Evolutionary conservation across 1,140 invertebrate genomes (phyloP).

Genomic region (Aricia agestis): DNA sequence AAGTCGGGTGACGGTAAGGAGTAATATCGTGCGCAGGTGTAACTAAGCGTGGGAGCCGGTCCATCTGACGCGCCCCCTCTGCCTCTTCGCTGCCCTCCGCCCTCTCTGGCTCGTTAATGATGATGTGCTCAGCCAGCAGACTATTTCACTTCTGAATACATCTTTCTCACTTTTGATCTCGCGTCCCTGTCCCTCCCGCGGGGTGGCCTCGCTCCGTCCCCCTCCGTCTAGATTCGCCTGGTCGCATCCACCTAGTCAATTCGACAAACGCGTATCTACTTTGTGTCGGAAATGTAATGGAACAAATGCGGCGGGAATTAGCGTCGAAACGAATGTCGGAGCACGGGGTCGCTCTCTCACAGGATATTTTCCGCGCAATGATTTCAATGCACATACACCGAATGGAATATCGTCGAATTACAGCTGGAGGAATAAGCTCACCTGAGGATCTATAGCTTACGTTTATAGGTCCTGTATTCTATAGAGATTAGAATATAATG

Average conservation of each 20-base stretch:
- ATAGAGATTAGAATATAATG: too few relatives aligned
- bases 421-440: neutral
- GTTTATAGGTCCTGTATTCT: neutral
- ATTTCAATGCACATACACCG: constrained; percentile 66
- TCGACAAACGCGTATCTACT: constrained; percentile 75
- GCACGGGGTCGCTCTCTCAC: constrained; percentile 62
- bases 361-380: constrained; percentile 73
- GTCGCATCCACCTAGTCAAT: constrained; percentile 74
- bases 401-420: constrained; percentile 30
- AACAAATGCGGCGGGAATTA: constrained; percentile 76
- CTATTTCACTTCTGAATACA: constrained; percentile 79
- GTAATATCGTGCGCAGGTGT: constrained; percentile 62
- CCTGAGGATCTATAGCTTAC: neutral
- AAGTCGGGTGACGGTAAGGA: constrained; percentile 50
- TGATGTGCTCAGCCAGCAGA: constrained; percentile 78
- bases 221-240: constrained; percentile 55
- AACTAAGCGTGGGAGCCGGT: constrained; percentile 54
- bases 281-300: constrained; percentile 76
- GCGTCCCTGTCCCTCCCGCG: constrained; percentile 48
- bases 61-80: constrained; percentile 70
- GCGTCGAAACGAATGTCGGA: constrained; percentile 71
- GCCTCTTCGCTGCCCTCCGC: constrained; percentile 74
- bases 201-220: constrained; percentile 38
- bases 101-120: constrained; percentile 76
- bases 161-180: constrained; percentile 77